Evolutionary conservation across 2,113 vertebrate species (phyloP).

Genomic region (Oenanthe melanoleuca): DNA sequence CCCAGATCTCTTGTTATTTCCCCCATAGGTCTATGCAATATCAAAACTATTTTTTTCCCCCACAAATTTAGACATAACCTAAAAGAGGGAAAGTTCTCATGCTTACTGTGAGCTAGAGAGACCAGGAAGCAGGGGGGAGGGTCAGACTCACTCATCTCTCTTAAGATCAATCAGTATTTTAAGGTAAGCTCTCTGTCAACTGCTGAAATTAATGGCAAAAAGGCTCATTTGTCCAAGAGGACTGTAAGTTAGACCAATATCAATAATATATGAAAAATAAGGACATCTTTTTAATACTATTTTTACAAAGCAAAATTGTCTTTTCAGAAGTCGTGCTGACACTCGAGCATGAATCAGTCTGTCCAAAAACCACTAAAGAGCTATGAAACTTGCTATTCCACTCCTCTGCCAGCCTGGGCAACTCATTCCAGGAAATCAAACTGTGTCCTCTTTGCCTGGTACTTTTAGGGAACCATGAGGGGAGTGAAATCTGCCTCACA

Average conservation of each 20-base stretch:
- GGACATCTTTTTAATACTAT: not conserved
- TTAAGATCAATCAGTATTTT: not conserved
- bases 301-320: conserved; percentile 8
- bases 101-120: not conserved
- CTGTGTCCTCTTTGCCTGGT: not conserved
- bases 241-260: not conserved
- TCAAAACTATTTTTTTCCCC: conserved; percentile 30
- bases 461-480: not conserved
- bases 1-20: conserved; percentile 45
- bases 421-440: conserved; percentile 25
- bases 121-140: not conserved
- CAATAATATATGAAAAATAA: conserved; percentile 5
- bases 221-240: not conserved
- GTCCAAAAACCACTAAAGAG: conserved; percentile 11
- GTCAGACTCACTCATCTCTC: not conserved
- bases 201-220: not conserved
- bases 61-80: conserved; percentile 21
- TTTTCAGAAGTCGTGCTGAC: conserved; percentile 34
- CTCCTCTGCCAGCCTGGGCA: not conserved
- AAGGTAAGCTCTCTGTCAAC: not conserved
- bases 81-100: not conserved
- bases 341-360: not conserved
- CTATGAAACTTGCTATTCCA: not conserved
- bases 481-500: not conserved
- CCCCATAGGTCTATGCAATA: conserved; percentile 5